Conservation (phyloP, 2,113 vertebrate species). For the Aptenodytes forsteri region DNA sequence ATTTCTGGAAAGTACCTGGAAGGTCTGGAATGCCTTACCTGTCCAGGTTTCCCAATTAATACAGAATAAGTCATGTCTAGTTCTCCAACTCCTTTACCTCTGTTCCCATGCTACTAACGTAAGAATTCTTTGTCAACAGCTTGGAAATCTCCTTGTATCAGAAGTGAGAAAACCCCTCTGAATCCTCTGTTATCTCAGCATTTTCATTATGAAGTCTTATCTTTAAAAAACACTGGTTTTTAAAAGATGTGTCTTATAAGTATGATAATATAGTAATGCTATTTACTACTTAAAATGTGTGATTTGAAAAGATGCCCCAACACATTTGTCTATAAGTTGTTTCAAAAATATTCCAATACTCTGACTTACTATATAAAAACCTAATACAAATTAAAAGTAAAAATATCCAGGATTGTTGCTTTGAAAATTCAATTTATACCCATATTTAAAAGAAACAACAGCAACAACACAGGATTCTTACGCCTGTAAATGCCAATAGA, state of each 20-base stretch:
- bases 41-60: neutral
- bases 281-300: neutral
- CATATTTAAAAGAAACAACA: neutral
- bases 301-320: neutral
- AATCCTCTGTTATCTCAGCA: neutral
- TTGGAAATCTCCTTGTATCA: neutral
- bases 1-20: neutral
- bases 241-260: neutral
- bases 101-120: neutral
- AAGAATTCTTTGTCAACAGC: neutral
- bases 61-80: neutral
- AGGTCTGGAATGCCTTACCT: neutral
- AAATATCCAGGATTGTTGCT: fast-evolving
- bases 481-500: neutral
- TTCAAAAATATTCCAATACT: neutral
- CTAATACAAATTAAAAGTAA: neutral
- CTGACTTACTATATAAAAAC: neutral
- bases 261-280: neutral
- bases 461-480: neutral
- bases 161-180: neutral
- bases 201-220: neutral
- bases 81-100: neutral
- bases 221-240: neutral
- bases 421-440: neutral
- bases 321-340: neutral